Percentiles rank a stretch among this genome's conserved stretches.
Conservation (phyloP, 1,140 invertebrate species). For the Zophobas morio region DNA sequence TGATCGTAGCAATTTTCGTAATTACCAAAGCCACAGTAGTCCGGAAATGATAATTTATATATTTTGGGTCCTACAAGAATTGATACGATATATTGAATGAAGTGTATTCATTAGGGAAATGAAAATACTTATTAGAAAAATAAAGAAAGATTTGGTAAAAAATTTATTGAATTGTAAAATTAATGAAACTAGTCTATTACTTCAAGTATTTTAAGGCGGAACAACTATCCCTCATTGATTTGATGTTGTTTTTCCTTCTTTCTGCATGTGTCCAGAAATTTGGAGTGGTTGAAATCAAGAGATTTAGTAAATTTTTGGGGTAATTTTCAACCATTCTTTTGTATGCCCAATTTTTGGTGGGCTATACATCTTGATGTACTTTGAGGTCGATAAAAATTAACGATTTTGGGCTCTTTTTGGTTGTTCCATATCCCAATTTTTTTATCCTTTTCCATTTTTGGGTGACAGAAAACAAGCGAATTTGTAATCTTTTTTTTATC, state of each 20-base stretch:
- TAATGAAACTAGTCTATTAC: not conserved
- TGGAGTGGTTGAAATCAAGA: no score
- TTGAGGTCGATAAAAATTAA: not conserved
- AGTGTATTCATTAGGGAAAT: not conserved
- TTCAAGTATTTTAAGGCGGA: not conserved
- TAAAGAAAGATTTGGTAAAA: not conserved
- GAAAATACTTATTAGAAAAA: not conserved
- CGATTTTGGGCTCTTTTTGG: not conserved
- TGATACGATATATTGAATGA: slow-evolving; percentile 1
- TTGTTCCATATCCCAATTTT: not conserved
- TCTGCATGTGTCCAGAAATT: no score
- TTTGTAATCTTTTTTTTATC: no score
- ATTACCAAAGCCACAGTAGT: not conserved
- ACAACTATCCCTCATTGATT: no score
- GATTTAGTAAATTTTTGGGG: no score
- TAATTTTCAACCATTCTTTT: no score
- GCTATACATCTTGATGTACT: no score
- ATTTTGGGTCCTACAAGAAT: not conserved
- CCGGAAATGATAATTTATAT: not conserved
- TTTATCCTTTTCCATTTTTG: not conserved
- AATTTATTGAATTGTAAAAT: not conserved
- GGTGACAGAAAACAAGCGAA: not conserved
- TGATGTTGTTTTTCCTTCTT: no score
- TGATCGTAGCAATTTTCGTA: not conserved
- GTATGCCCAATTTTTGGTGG: no score